phyloP scores from a whole-genome alignment of 2,888 invertebrate genomes.

The Parnassius mnemosyne region DNA sequence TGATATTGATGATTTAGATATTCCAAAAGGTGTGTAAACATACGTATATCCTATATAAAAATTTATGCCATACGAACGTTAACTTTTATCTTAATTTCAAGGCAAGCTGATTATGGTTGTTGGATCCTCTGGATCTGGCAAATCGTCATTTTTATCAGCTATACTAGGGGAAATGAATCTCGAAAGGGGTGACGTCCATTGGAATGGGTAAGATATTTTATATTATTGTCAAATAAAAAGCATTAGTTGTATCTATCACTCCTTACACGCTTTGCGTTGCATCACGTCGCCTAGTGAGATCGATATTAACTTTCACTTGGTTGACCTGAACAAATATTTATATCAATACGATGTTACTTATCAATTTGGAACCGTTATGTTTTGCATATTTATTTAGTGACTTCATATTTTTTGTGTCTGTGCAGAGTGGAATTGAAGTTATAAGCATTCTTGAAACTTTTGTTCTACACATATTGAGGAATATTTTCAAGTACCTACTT shows the following conservation, averaged over 20 bases:
- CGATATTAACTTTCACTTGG: slow-evolving; percentile 13
- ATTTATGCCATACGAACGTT: background rate
- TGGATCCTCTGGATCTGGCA: slow-evolving; percentile 90
- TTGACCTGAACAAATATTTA: slow-evolving; percentile 2
- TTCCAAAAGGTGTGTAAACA: slow-evolving; percentile 53
- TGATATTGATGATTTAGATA: slow-evolving; percentile 68
- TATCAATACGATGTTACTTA: slow-evolving; percentile 22
- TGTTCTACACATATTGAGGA: no score
- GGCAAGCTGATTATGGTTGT: slow-evolving; percentile 87
- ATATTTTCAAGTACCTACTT: no score
- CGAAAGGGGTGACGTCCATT: slow-evolving; percentile 82
- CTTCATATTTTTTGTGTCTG: no score
- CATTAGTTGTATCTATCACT: background rate
- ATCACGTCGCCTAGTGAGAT: slow-evolving; percentile 5
- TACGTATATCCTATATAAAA: background rate
- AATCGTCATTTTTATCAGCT: slow-evolving; percentile 88
- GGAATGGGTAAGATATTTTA: slow-evolving; percentile 78
- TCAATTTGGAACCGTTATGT: background rate
- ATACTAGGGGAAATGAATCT: slow-evolving; percentile 89
- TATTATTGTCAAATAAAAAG: slow-evolving; percentile 4
- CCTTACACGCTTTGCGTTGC: background rate
- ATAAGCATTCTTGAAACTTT: no score
- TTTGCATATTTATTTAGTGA: no score
- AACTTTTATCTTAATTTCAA: slow-evolving; percentile 36
- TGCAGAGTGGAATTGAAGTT: no score